phyloP scores from a whole-genome alignment of 2,797 vertebrate species.

The Ceryle rudis region DNA sequence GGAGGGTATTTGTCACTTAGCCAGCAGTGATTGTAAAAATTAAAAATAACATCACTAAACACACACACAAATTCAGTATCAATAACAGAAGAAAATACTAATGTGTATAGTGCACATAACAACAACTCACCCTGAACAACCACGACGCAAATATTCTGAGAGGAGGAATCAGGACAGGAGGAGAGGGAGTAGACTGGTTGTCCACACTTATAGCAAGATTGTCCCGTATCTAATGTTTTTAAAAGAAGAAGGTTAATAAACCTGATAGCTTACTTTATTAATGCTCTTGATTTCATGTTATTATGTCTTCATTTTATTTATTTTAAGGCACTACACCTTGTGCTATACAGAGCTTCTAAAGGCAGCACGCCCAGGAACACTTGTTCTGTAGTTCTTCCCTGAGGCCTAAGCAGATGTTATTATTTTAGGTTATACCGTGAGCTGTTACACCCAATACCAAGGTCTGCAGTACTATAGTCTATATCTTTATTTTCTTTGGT shows the following conservation, averaged over 20 bases:
- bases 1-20: fast-evolving
- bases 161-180: slow-evolving; percentile 92
- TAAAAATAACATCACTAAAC: not conserved
- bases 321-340: not conserved
- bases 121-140: slow-evolving; percentile 91
- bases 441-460: not conserved
- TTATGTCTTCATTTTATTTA: not conserved
- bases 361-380: not conserved
- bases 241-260: not conserved
- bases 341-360: not conserved
- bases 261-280: not conserved
- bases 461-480: fast-evolving
- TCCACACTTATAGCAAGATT: slow-evolving; percentile 95
- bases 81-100: fast-evolving
- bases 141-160: slow-evolving; percentile 97
- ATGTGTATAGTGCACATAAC: not conserved
- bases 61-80: not conserved
- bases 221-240: slow-evolving; percentile 89
- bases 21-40: fast-evolving
- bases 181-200: slow-evolving; percentile 92
- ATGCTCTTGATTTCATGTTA: not conserved
- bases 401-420: not conserved
- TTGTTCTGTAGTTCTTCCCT: not conserved
- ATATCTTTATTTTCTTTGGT: not conserved
- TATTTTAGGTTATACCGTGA: not conserved